Evolutionary conservation across 2,113 vertebrate species (phyloP), one percentile per base, ranked within the genome.

Genomic region (Ophthalmolycus amberensis): DNA sequence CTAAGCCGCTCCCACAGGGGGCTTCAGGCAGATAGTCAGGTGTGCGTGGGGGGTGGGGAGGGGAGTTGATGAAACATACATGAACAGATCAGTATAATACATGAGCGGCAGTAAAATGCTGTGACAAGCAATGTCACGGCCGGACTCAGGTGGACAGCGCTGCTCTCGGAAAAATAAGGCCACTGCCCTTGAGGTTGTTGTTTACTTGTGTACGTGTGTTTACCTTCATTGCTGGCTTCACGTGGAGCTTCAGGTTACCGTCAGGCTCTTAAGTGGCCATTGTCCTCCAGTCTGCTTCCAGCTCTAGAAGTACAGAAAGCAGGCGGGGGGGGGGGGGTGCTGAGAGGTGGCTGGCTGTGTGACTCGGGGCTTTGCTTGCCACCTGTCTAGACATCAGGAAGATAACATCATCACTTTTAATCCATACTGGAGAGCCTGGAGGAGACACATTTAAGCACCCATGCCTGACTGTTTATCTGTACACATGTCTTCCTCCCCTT

Each of bases 371-470:
- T 89, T 83, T 85, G 20, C 83, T 85, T 64, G 78, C 91, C 88
- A 92, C 92, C 91, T 92, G 92, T 92, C 92, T 89, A 92, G 90
- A 92, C 91, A 91, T 89, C 80, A 83, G 69, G 56, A 60, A 85
- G 90, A 93, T 93, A 93, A 84, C 69, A 82, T 90, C 80, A 56
- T 25, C 75, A 76, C 83, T 85, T 91, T 86, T 88, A 93, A 92
- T 91, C 89, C 85, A 50, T 44, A 77, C 81, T 20, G 1, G 37
- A 70, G 70, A 74, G 79, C 80, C 87, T 67, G 75, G 77, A 85
- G 86, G 84, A 89, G 77, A 84, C 82, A 50, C 4, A 81, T 89
- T 90, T 85, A 81, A 85, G 67, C 69, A 77, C 42, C 60, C 12
- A 5, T 72, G 79, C 48, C 63, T 59, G 40, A 78, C 48, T 86